phyloP scores from a whole-genome alignment of 2,797 vertebrate genomes.

The Rachycentron canadum region DNA sequence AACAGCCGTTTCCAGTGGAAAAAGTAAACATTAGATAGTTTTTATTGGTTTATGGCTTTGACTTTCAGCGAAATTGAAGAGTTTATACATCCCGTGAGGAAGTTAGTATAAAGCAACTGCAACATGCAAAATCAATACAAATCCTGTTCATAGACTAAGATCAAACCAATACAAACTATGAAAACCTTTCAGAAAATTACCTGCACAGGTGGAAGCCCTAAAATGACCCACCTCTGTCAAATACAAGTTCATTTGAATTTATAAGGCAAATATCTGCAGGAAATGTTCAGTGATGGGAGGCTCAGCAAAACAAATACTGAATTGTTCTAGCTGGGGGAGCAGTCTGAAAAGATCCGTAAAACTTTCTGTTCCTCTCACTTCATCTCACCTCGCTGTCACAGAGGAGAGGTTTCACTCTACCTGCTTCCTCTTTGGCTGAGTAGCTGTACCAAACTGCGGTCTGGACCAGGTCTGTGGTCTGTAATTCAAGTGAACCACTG shows the following conservation, averaged over 20 bases:
- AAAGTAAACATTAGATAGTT: neutral
- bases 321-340: neutral
- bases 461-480: neutral
- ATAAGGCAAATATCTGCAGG: neutral
- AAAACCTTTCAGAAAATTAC: neutral
- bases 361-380: conserved; percentile 12
- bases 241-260: neutral
- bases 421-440: conserved; percentile 30
- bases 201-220: neutral
- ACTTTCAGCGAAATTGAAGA: neutral
- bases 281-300: neutral
- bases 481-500: neutral
- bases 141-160: neutral
- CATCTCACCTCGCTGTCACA: neutral
- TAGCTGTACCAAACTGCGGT: neutral
- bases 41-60: neutral
- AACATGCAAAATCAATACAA: neutral
- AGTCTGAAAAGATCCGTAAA: neutral
- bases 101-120: neutral
- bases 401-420: neutral
- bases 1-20: neutral
- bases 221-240: neutral
- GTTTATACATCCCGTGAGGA: no score
- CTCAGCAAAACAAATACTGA: neutral
- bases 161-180: neutral